Conservation (phyloP, 2,888 invertebrate species). For the Heliothis peltigera region DNA sequence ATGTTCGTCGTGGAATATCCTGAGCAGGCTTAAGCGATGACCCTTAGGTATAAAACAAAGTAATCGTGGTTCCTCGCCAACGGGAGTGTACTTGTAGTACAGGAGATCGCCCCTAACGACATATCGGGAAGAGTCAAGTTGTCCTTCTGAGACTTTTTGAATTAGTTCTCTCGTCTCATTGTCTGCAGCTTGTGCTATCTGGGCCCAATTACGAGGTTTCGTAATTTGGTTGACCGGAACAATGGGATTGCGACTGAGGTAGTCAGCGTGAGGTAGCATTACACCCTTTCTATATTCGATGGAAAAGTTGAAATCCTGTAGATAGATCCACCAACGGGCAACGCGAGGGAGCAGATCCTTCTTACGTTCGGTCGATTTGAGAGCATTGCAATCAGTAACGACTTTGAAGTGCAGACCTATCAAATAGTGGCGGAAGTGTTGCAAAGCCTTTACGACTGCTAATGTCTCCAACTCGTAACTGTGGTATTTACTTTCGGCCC, state of each 20-base stretch:
- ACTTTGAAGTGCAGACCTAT: not conserved
- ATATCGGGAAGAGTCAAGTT: constrained; percentile 3
- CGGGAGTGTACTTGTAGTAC: not conserved
- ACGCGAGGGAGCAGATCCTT: no score
- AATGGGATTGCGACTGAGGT: no score
- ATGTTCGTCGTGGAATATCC: constrained; percentile 3
- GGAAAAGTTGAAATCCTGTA: no score
- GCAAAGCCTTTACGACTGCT: no score
- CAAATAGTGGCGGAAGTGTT: no score
- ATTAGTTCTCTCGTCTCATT: not conserved
- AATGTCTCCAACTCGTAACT: no score
- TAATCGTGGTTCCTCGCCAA: not conserved
- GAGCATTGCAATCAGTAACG: not conserved
- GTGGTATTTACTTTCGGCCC: no score
- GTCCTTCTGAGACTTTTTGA: not conserved
- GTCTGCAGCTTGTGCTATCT: not conserved
- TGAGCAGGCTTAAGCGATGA: not conserved
- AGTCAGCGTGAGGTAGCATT: no score
- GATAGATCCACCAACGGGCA: no score
- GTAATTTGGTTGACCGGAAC: no score
- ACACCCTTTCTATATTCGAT: no score
- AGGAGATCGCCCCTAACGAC: not conserved
- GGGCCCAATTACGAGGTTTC: not conserved
- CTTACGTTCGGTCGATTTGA: no score
- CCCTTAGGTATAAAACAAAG: not conserved